phyloP scores from a whole-genome alignment of 2,888 invertebrate species.

The Limenitis arthemis region DNA sequence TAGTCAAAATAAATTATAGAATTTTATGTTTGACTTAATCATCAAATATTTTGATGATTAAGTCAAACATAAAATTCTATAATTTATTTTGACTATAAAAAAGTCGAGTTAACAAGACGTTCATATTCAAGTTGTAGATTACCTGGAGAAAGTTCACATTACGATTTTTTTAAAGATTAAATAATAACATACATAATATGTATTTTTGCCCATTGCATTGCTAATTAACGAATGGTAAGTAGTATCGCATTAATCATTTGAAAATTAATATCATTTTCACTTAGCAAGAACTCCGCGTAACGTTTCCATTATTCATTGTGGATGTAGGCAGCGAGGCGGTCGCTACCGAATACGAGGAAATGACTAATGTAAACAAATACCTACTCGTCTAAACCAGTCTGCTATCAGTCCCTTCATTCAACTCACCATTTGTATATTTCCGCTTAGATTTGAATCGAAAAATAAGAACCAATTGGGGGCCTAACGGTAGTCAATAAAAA shows the following conservation, averaged over 20 bases:
- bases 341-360: slow-evolving; percentile 11
- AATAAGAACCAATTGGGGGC: not conserved
- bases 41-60: too few species aligned
- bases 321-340: slow-evolving; percentile 2
- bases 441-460: not conserved
- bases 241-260: not conserved
- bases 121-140: too few species aligned
- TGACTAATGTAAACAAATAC: slow-evolving; percentile 16
- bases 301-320: slow-evolving; percentile 14
- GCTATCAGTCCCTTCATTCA: not conserved
- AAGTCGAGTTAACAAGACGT: too few species aligned
- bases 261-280: slow-evolving; percentile 4
- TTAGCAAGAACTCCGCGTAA: not conserved
- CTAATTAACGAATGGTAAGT: too few species aligned
- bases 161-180: too few species aligned
- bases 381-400: slow-evolving; percentile 7
- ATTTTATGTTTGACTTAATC: too few species aligned
- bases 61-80: too few species aligned
- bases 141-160: too few species aligned
- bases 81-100: too few species aligned
- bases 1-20: too few species aligned
- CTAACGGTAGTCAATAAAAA: not conserved
- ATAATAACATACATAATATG: too few species aligned
- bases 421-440: not conserved
- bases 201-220: too few species aligned